Conservation (phyloP, 1,140 invertebrate genomes). For the Conopomorpha cramerella region DNA sequence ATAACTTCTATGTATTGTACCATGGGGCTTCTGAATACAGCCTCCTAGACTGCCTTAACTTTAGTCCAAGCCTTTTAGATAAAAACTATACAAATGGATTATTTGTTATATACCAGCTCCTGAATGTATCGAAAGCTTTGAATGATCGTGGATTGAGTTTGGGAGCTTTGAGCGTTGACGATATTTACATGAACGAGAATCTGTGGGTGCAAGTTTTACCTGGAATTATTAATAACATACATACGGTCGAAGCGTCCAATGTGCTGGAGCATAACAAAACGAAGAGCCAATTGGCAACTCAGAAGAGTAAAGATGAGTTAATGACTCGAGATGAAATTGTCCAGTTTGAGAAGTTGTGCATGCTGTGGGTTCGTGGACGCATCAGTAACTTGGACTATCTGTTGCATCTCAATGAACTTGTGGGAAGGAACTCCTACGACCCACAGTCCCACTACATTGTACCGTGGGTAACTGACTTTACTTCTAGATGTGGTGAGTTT, state of each 20-base stretch:
- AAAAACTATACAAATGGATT: constrained; percentile 77
- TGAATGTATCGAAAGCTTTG: constrained; percentile 75
- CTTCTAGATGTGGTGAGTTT: constrained; percentile 66
- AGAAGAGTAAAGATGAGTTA: too few relatives aligned
- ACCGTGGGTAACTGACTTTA: constrained; percentile 93
- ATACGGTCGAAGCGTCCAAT: constrained; percentile 39
- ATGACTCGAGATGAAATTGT: constrained; percentile 11
- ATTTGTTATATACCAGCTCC: constrained; percentile 87
- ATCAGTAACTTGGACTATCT: constrained; percentile 91
- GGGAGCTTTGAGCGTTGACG: constrained; percentile 77
- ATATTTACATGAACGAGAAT: constrained; percentile 84
- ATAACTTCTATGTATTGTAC: constrained; percentile 72
- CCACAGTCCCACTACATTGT: constrained; percentile 89
- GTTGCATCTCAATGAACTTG: constrained; percentile 79
- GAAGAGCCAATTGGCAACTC: too few relatives aligned
- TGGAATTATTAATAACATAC: constrained; percentile 61
- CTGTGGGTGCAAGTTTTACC: constrained; percentile 81
- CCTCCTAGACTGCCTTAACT: constrained; percentile 82
- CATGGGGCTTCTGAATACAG: constrained; percentile 73
- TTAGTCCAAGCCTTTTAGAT: constrained; percentile 82
- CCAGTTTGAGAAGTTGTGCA: constrained; percentile 56
- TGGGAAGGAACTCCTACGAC: constrained; percentile 75
- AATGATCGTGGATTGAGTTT: constrained; percentile 78
- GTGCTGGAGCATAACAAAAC: constrained; percentile 49
- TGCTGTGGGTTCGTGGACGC: constrained; percentile 77